Evolutionary conservation across 2,113 vertebrate species (phyloP).

Genomic region (rabbit (Oryctolagus cuniculus)): mOryCun1.1 NC_091441.1:2458501-2459000

Average conservation of each 20-base stretch:
- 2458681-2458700: background rate
- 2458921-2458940: no score
- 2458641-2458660: background rate
- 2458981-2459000: background rate
- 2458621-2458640: background rate
- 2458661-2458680: background rate
- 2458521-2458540: no score
- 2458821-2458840: no score
- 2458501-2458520: no score
- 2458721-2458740: background rate
- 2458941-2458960: background rate
- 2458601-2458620: background rate
- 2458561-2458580: no score
- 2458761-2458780: fast-evolving
- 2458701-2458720: background rate
- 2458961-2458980: fast-evolving
- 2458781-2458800: background rate
- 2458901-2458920: background rate
- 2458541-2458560: no score
- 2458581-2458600: background rate
- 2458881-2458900: background rate
- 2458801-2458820: no score
- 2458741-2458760: background rate
- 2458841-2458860: background rate
- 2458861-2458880: background rate